Evolutionary conservation across 2,113 vertebrate genomes (phyloP).

Genomic region (Jacana jacana): DNA sequence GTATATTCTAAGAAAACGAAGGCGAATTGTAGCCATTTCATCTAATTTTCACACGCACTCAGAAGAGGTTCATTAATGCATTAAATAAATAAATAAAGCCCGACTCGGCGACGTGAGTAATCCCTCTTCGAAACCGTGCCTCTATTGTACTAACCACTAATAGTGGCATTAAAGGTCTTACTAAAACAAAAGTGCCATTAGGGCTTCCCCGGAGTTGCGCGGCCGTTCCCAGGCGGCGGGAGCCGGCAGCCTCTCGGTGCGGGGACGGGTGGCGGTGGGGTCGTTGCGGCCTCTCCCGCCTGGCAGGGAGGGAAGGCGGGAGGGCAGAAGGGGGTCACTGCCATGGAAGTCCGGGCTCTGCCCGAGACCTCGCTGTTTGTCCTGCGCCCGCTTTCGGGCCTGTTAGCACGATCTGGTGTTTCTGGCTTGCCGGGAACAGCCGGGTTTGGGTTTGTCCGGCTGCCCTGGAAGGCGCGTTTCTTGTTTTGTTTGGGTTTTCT

Average conservation of each 20-base stretch:
- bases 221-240: background rate
- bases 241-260: background rate
- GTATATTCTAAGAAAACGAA: background rate
- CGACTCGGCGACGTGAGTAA: background rate
- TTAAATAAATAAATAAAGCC: background rate
- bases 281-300: background rate
- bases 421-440: background rate
- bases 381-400: background rate
- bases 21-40: background rate
- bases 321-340: background rate
- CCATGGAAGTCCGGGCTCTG: background rate
- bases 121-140: background rate
- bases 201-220: background rate
- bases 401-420: background rate
- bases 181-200: background rate
- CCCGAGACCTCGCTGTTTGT: background rate
- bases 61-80: background rate
- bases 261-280: background rate
- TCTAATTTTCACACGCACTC: background rate
- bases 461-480: background rate
- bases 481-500: too few species aligned
- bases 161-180: background rate
- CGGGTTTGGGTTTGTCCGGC: background rate
- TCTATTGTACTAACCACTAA: background rate
- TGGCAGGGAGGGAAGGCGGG: background rate